A percentile compares a stretch with the other conserved stretches of the same genome.
These are phyloP conservation scores for Arenicola marina DNA, from an alignment of 2,888 invertebrate genomes.

Conservation along the genomic window DNA sequence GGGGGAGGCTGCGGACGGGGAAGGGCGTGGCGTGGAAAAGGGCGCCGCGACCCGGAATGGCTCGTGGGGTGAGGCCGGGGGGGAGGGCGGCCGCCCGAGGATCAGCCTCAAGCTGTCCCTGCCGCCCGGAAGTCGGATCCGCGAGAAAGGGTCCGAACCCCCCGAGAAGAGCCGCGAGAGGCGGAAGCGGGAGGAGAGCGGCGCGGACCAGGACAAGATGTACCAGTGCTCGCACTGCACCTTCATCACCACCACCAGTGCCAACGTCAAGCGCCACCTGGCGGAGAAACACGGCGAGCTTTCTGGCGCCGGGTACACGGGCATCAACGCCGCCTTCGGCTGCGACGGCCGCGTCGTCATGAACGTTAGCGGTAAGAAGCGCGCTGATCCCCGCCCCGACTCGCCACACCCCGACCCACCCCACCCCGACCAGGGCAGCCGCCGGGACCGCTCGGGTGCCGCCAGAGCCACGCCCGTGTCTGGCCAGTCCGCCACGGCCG, in stretches of 20 bases:
- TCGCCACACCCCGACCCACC: no score
- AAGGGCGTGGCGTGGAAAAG: no score
- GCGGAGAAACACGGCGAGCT: slow-evolving; percentile 11
- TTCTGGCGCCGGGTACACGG: slow-evolving; percentile 15
- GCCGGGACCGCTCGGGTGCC: no score
- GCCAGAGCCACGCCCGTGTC: no score
- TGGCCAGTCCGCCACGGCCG: no score
- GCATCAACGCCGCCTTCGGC: slow-evolving; percentile 16
- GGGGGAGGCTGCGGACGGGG: background rate
- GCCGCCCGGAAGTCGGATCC: no score
- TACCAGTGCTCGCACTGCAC: slow-evolving; percentile 26
- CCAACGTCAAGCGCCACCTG: slow-evolving; percentile 14
- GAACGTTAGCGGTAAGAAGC: slow-evolving; percentile 21
- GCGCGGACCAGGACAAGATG: slow-evolving; percentile 13
- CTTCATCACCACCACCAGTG: slow-evolving; percentile 16
- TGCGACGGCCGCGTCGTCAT: slow-evolving; percentile 19
- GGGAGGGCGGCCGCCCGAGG: background rate
- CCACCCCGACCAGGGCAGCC: no score
- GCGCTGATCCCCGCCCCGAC: no score
- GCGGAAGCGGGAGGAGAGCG: background rate
- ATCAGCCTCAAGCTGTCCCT: no score
- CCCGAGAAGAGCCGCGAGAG: background rate
- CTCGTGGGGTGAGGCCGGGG: background rate
- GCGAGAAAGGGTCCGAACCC: background rate
- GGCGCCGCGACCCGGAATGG: background rate